These are phyloP conservation scores for Hepsetus odoe DNA, from an alignment of 2,113 vertebrate genomes.

Conservation along the genomic window DNA sequence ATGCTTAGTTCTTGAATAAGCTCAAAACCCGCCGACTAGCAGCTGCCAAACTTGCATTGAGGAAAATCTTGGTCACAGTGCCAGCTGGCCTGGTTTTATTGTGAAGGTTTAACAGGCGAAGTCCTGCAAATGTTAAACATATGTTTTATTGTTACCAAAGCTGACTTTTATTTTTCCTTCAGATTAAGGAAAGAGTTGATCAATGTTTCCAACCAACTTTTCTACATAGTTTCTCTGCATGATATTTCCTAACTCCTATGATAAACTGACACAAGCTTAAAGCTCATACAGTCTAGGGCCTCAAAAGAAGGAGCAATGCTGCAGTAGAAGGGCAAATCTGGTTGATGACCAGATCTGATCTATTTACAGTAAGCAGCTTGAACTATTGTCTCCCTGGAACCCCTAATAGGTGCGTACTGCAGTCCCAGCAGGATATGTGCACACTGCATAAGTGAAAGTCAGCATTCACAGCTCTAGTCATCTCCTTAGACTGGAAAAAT, in stretches of 20 bases:
- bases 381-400: background rate
- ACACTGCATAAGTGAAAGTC: background rate
- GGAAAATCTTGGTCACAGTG: slow-evolving; percentile 23
- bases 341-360: slow-evolving; percentile 58
- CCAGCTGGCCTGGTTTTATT: background rate
- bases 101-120: background rate
- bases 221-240: background rate
- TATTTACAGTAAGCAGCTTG: slow-evolving; percentile 38
- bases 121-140: background rate
- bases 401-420: background rate
- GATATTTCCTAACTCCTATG: background rate
- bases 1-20: slow-evolving; percentile 2
- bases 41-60: background rate
- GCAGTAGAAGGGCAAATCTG: slow-evolving; percentile 58
- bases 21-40: background rate
- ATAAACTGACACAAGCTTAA: background rate
- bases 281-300: slow-evolving; percentile 22
- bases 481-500: slow-evolving; percentile 14
- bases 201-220: background rate
- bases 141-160: background rate
- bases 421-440: background rate
- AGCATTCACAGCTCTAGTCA: background rate
- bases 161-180: background rate
- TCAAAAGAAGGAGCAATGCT: slow-evolving; percentile 23
- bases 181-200: background rate